Evolutionary conservation across 2,888 invertebrate species (phyloP), one percentile per base, ranked within the genome.

Genomic region (Cryptus armator): DNA sequence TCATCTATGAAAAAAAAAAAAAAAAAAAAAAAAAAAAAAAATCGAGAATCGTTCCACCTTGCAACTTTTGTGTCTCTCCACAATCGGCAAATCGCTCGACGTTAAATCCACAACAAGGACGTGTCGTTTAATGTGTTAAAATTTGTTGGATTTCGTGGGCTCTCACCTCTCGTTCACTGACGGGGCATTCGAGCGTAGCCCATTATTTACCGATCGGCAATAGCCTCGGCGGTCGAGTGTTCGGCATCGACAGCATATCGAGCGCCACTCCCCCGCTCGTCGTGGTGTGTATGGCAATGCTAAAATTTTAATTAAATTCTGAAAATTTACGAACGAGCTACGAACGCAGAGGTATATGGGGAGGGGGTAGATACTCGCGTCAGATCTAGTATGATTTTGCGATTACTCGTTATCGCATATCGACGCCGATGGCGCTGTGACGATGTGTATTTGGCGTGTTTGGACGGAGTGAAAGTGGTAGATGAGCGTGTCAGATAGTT

Each of bases 221-320:
- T 66, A 70, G 62, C 83, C 46, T 51, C 37, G 48, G 9, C 48
- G 37, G 19, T n/a, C 29, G 83, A 81, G 82, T 48, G 51, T 74
- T 67, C 77, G 16, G 79, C 77, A 87, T 88, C 85, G 81, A 87
- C 86, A 89, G 37, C 37, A 0, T 32, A 32, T 46, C 75, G 74
- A 82, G 71, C 72, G 68, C 48, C 71, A 16, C 53, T 37, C 37
- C 37, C 37, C 37, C 37, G 37, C 37, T 5, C 37, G 37, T 37
- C 37, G 37, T 7, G 37, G 6, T 37, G 37, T 19, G 44, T 7
- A 68, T 46, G 70, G 87, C 85, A 86, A 86, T 70, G 86, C 86
- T 85, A 89, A 90, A 90, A 86, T 90, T 90, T 90, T 90, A 90
- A 90, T 90, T 89, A 90, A 90, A 90, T 87, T 86, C 87, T 86